These are phyloP conservation scores for Brenthis ino DNA, from an alignment of 2,888 invertebrate genomes.

Conservation along the genomic window DNA sequence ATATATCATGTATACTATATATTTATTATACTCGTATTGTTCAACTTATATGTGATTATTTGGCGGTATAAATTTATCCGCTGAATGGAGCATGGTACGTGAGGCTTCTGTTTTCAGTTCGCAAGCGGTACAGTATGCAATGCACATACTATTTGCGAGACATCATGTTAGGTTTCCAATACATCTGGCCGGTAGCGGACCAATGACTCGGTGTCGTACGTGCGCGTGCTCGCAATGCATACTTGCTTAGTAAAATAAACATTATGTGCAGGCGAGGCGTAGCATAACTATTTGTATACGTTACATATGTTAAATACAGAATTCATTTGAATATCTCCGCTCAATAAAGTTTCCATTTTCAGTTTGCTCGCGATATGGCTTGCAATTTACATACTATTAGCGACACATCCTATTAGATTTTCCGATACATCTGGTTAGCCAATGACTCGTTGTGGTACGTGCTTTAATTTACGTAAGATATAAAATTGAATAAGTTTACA, in stretches of 20 bases:
- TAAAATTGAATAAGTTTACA: conserved; percentile 8
- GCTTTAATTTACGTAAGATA: conserved; percentile 43
- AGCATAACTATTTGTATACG: conserved; percentile 13
- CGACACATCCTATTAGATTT: conserved; percentile 77
- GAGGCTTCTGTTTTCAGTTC: conserved; percentile 41
- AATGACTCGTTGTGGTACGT: conserved; percentile 57
- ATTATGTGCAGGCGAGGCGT: conserved; percentile 11
- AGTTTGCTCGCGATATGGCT: conserved; percentile 51
- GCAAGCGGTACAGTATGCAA: conserved; percentile 58
- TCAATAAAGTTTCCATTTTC: conserved; percentile 39
- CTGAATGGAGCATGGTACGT: conserved; percentile 1
- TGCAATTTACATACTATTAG: conserved; percentile 71
- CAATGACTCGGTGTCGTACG: conserved; percentile 58
- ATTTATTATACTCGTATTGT: background rate
- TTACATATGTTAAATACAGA: conserved; percentile 6
- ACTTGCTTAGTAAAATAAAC: conserved; percentile 26
- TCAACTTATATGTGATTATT: background rate
- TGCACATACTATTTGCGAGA: conserved; percentile 74
- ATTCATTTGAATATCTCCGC: conserved; percentile 10
- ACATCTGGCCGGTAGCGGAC: conserved; percentile 73
- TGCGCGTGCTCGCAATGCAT: conserved; percentile 48
- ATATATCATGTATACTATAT: background rate
- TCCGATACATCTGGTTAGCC: conserved; percentile 77
- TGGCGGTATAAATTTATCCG: conserved; percentile 1
- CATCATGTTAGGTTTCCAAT: conserved; percentile 81